These are phyloP conservation scores for Euphydryas editha DNA, from an alignment of 2,888 invertebrate genomes.

Conservation along the genomic window DNA sequence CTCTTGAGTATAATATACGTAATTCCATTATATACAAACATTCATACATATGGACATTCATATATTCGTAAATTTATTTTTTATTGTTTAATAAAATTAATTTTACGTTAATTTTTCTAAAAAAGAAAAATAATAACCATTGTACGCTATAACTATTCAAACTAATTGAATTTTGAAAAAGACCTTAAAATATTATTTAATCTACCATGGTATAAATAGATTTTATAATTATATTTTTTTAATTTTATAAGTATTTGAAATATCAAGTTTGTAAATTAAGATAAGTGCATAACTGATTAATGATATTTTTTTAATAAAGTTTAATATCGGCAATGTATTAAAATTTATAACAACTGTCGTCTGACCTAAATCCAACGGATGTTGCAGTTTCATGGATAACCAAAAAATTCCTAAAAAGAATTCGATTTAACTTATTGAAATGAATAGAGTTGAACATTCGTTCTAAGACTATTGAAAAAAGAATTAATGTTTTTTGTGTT, in stretches of 20 bases:
- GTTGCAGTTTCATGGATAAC: constrained; percentile 59
- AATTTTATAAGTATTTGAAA: too few relatives aligned
- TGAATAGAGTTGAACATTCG: constrained; percentile 20
- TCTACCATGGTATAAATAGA: too few relatives aligned
- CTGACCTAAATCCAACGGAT: constrained; percentile 80
- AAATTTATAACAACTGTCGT: constrained; percentile 63
- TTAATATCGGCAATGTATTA: constrained; percentile 35
- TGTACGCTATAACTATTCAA: too few relatives aligned
- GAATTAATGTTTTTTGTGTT: background rate
- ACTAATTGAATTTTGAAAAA: too few relatives aligned
- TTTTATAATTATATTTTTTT: too few relatives aligned
- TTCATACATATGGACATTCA: too few relatives aligned
- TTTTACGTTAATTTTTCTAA: too few relatives aligned
- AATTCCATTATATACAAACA: too few relatives aligned
- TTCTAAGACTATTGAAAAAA: background rate
- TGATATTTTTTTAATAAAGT: constrained; percentile 28
- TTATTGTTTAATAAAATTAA: background rate
- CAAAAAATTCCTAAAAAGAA: constrained; percentile 69
- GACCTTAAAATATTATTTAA: too few relatives aligned
- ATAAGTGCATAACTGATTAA: background rate
- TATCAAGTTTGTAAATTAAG: background rate
- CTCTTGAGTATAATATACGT: too few relatives aligned
- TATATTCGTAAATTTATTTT: background rate
- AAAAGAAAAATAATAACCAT: too few relatives aligned
- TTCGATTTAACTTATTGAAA: constrained; percentile 65